Evolutionary conservation across 2,888 invertebrate genomes (phyloP).

Genomic region (Arrhopalites spinosus): DNA sequence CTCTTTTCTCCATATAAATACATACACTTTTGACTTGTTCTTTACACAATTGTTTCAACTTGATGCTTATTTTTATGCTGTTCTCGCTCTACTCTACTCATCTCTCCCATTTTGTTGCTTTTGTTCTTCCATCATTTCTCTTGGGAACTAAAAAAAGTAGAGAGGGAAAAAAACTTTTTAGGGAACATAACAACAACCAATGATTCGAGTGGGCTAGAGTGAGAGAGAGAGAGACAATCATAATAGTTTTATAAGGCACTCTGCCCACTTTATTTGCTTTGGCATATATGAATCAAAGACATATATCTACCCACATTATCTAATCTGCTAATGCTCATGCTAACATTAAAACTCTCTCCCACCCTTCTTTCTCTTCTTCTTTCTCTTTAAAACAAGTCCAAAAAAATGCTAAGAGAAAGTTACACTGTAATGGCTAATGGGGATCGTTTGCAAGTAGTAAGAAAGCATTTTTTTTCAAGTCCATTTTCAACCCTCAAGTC

Average conservation of each 20-base stretch:
- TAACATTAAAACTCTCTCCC: no score
- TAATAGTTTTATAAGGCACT: no score
- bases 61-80: slow-evolving; percentile 23
- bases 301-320: no score
- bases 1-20: neutral
- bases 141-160: neutral
- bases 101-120: neutral
- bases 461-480: neutral
- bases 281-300: no score
- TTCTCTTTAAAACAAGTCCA: neutral
- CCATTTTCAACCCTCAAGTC: neutral
- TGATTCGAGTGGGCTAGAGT: no score
- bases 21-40: slow-evolving; percentile 7
- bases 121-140: neutral
- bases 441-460: neutral
- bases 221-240: no score
- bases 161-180: neutral
- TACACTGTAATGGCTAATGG: neutral
- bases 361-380: neutral
- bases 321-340: no score
- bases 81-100: slow-evolving; percentile 4
- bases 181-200: no score
- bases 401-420: no score
- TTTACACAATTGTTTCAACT: slow-evolving; percentile 26
- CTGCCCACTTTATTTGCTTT: no score